These are phyloP conservation scores for Scaptomyza hsui DNA, from an alignment of 1,140 invertebrate genomes.

Conservation along the genomic window DNA sequence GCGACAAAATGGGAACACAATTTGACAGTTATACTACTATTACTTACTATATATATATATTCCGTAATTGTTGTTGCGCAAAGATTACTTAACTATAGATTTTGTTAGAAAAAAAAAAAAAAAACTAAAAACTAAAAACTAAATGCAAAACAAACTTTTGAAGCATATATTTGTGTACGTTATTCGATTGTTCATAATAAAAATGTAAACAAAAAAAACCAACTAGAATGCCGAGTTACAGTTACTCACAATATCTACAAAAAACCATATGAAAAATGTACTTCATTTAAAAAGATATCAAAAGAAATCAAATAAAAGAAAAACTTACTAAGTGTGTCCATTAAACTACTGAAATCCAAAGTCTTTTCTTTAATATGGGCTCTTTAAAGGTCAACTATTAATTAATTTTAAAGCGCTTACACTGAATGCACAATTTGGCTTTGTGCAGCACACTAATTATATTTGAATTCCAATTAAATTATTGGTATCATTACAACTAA, in stretches of 20 bases:
- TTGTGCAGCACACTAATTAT: constrained; percentile 36
- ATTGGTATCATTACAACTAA: constrained; percentile 53
- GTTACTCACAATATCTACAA: constrained; percentile 28
- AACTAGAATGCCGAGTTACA: constrained; percentile 17
- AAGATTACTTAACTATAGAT: constrained; percentile 52
- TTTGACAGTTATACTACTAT: constrained; percentile 38
- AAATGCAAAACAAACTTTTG: constrained; percentile 50
- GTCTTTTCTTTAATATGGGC: not conserved
- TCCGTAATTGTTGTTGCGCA: constrained; percentile 16
- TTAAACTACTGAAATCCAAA: constrained; percentile 48
- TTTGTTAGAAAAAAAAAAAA: constrained; percentile 25
- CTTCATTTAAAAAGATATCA: constrained; percentile 35
- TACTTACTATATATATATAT: constrained; percentile 11
- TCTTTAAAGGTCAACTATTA: not conserved
- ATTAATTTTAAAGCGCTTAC: not conserved
- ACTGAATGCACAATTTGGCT: not conserved
- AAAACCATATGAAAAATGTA: constrained; percentile 26
- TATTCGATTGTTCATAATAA: constrained; percentile 68
- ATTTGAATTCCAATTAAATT: constrained; percentile 65
- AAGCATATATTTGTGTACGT: constrained; percentile 74
- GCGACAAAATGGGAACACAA: constrained; percentile 56
- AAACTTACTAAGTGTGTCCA: constrained; percentile 59
- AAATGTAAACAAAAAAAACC: constrained; percentile 10
- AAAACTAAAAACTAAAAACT: no score
- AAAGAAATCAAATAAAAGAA: constrained; percentile 30